Base-by-base conservation (phyloP, 2,113 vertebrate genomes). In the Callorhinus ursinus region DNA sequence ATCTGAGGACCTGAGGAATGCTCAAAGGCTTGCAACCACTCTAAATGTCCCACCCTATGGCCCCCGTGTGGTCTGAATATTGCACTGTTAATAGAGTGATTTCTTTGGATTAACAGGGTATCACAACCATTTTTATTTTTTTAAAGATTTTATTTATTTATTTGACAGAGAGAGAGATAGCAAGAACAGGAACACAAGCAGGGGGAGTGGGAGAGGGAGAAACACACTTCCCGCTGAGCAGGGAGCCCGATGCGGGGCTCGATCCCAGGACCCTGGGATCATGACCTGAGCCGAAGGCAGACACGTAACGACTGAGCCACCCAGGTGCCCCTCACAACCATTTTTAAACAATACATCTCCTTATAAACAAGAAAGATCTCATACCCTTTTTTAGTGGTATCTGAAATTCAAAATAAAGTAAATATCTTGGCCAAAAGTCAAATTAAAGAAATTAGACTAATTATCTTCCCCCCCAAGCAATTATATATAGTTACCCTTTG, bases 341-440 rank as follows among this genome's bases (percentile, higher is more conserved):
- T 92, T 74, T 96, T 92, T n/a, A 76, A 93, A 15, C 42, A 79
- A 7, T 84, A 77, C 11, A 63, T 67, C 79, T 90, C 76, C 67
- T 77, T 77, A 57, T 65, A 92, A 95, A 67, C n/a, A 88, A 88
- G 82, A 79, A 74, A 79, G 83, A 51, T 55, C 22, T 36, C 65
- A 90, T 4, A 46, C 42, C 11, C n/a, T 49, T 49, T 94, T 88
- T 85, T 51, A 93, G 39, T 59, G 15, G 74, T 49, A 65, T 53
- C 5, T 95, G 65, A 85, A 96, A 31, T 94, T 89, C 14, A 95
- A 88, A 96, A 67, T 74, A 51, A 69, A 88, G n/a, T 69, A 82
- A 89, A 8, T 83, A 13, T 91, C 53, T 84, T 72, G 49, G 55
- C 84, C 36, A 69, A 89, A 89, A 85, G 42, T 80, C 53, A 88